Percentiles rank a stretch among this genome's conserved stretches.
Evolutionary conservation across 2,113 vertebrate genomes (phyloP).

Genomic region (Phaethon lepturus): DNA sequence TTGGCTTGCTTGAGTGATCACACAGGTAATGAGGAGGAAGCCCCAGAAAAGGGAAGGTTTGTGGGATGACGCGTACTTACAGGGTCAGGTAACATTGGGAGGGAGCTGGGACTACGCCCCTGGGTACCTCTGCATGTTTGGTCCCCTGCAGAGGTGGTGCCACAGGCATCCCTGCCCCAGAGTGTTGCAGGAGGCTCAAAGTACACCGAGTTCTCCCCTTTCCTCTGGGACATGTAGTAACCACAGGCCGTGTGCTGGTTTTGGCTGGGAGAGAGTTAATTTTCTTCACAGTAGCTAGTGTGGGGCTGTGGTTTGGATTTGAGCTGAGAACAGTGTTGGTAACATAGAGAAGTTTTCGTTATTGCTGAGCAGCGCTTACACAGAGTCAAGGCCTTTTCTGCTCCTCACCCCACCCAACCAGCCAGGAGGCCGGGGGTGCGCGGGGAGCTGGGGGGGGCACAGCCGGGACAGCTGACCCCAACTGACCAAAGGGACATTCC

Average conservation of each 20-base stretch:
- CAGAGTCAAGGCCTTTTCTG: too few species aligned
- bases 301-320: too few species aligned
- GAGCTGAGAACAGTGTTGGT: too few species aligned
- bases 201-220: not conserved
- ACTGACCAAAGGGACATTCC: too few species aligned
- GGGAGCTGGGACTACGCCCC: fast-evolving
- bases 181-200: not conserved
- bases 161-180: not conserved
- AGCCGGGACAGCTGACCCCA: too few species aligned
- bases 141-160: not conserved
- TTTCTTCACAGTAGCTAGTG: too few species aligned
- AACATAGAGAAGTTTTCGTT: too few species aligned
- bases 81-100: not conserved
- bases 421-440: too few species aligned
- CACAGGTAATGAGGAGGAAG: not conserved
- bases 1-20: not conserved
- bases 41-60: not conserved
- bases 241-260: not conserved
- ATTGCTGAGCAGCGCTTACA: too few species aligned
- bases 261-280: too few species aligned
- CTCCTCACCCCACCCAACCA: too few species aligned
- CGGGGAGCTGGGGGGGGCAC: too few species aligned
- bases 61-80: not conserved
- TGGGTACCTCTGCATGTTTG: not conserved
- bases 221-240: not conserved